A percentile compares a stretch with the other conserved stretches of the same genome.
Conservation (phyloP, 2,888 invertebrate species). For the Hofmannophila pseudospretella region DNA sequence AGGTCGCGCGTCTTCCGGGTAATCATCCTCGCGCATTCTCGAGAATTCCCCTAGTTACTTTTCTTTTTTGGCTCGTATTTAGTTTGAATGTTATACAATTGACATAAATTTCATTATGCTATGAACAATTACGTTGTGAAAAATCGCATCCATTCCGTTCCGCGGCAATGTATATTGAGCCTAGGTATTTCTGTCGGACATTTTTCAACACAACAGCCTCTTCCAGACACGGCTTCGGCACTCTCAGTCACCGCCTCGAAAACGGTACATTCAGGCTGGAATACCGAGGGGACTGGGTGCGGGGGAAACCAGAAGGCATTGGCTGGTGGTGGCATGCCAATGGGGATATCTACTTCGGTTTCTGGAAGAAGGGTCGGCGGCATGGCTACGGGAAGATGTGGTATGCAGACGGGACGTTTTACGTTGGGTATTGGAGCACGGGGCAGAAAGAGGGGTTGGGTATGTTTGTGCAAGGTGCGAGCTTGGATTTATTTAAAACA, state of each 20-base stretch:
- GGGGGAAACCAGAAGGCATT: slow-evolving; percentile 75
- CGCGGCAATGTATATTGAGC: no score
- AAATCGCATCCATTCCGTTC: no score
- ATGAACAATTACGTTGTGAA: no score
- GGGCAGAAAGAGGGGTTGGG: slow-evolving; percentile 70
- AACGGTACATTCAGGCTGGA: slow-evolving; percentile 60
- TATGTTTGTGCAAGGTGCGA: slow-evolving; percentile 74
- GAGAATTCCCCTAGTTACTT: no score
- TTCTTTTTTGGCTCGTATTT: no score
- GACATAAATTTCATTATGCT: no score
- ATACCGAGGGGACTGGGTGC: slow-evolving; percentile 79
- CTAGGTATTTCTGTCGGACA: no score
- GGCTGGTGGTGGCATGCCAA: slow-evolving; percentile 77
- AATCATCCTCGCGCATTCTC: no score
- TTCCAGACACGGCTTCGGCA: slow-evolving; percentile 79
- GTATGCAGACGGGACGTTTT: slow-evolving; percentile 77
- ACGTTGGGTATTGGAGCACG: slow-evolving; percentile 79
- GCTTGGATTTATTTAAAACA: slow-evolving; percentile 13
- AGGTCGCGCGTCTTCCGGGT: no score
- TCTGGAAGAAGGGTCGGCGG: slow-evolving; percentile 63
- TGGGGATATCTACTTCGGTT: slow-evolving; percentile 79
- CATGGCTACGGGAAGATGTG: slow-evolving; percentile 81
- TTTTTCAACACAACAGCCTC: no score
- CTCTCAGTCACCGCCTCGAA: slow-evolving; percentile 53
- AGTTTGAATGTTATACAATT: no score